A percentile compares a stretch with the other conserved stretches of the same genome.
Evolutionary conservation across 2,113 vertebrate species (phyloP).

Genomic region (Asarcornis scutulata): DNA sequence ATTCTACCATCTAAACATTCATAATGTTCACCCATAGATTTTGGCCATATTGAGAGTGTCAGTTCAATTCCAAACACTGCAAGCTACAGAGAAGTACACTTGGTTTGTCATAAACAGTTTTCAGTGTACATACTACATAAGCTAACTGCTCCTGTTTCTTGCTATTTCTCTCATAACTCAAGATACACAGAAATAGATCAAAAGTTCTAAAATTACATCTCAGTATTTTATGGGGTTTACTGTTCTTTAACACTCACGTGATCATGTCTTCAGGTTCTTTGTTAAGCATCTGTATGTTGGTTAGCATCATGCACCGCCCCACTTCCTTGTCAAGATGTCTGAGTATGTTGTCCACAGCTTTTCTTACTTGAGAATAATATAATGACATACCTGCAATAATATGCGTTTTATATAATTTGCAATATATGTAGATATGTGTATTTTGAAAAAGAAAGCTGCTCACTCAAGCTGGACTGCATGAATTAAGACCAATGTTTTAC

Average conservation of each 20-base stretch:
- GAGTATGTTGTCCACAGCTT: slow-evolving; percentile 95
- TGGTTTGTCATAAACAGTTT: not conserved
- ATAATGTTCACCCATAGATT: not conserved
- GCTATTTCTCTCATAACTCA: not conserved
- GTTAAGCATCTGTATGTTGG: slow-evolving; percentile 96
- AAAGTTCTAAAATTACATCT: not conserved
- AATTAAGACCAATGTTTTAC: not conserved
- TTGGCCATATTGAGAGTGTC: not conserved
- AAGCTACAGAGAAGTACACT: not conserved
- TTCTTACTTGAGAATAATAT: slow-evolving; percentile 98
- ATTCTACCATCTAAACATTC: not conserved
- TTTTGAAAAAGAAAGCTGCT: not conserved
- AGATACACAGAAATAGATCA: not conserved
- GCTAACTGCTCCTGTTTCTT: not conserved
- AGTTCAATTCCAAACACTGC: not conserved
- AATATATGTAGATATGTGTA: not conserved
- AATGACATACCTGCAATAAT: slow-evolving; percentile 90
- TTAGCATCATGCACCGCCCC: slow-evolving; percentile 98
- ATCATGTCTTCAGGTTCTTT: slow-evolving; percentile 99
- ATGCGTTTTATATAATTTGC: not conserved
- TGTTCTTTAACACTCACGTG: slow-evolving; percentile 84
- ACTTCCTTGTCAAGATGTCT: slow-evolving; percentile 98
- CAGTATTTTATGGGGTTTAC: not conserved
- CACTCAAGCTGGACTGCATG: not conserved
- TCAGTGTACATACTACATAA: not conserved